Evolutionary conservation across 2,113 vertebrate genomes (phyloP).

Genomic region (Lophius piscatorius): DNA sequence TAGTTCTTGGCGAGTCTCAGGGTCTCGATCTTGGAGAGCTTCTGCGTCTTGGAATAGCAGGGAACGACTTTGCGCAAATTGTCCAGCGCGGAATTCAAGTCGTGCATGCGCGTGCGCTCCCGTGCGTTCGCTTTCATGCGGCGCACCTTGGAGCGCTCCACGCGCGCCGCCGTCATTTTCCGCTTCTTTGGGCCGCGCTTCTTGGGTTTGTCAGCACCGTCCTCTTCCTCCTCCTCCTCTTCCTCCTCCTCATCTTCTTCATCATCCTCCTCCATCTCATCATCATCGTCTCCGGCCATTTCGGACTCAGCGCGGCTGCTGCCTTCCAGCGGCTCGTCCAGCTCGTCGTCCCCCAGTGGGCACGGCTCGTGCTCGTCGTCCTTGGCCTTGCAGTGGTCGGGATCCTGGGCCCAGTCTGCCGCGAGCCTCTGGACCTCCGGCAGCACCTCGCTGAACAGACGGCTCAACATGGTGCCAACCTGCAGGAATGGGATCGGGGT

Average conservation of each 20-base stretch:
- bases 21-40: conserved; percentile 98
- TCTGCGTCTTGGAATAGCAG: conserved; percentile 97
- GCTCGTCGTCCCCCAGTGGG: conserved; percentile 81
- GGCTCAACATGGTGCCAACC: conserved; percentile 91
- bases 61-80: conserved; percentile 98
- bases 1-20: conserved; percentile 96
- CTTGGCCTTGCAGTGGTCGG: conserved; percentile 79
- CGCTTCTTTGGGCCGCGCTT: conserved; percentile 98
- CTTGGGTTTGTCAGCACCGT: conserved; percentile 88
- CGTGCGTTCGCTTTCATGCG: conserved; percentile 94
- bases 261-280: conserved; percentile 83
- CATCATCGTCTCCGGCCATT: conserved; percentile 77
- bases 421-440: conserved; percentile 95
- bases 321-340: conserved; percentile 84
- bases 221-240: conserved; percentile 87
- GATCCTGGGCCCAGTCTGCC: conserved; percentile 89
- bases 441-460: conserved; percentile 97
- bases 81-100: conserved; percentile 96
- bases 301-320: conserved; percentile 79
- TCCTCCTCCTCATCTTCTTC: conserved; percentile 90
- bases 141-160: conserved; percentile 93
- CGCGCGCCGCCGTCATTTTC: conserved; percentile 92
- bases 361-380: conserved; percentile 68
- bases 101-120: conserved; percentile 98
- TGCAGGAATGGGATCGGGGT: conserved; percentile 40